Conservation (phyloP, 2,888 invertebrate species). For the Hirtodrosophila histrioides region DNA sequence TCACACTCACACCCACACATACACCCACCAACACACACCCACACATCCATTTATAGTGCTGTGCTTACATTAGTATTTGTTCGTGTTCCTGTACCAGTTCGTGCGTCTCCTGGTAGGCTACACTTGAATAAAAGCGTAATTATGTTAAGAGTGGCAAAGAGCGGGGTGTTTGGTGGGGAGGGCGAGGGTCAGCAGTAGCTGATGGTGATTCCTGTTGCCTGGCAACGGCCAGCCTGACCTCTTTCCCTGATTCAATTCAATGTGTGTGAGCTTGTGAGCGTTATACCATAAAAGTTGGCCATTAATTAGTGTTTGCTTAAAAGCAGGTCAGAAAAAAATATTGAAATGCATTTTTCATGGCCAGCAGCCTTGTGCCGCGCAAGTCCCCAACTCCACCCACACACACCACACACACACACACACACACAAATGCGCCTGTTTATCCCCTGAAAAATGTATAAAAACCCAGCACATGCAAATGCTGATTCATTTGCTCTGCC, state of each 20-base stretch:
- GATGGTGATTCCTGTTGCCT: slow-evolving; percentile 30
- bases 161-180: neutral
- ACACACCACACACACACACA: slow-evolving; percentile 23
- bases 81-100: slow-evolving; percentile 8
- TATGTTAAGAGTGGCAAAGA: slow-evolving; percentile 34
- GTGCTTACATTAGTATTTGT: too few species aligned
- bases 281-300: slow-evolving; percentile 29
- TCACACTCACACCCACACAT: slow-evolving; percentile 6
- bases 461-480: slow-evolving; percentile 66
- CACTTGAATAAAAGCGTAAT: slow-evolving; percentile 60
- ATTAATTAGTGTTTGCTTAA: slow-evolving; percentile 67
- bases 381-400: slow-evolving; percentile 18
- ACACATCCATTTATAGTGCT: neutral
- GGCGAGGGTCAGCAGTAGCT: neutral
- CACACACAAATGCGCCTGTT: slow-evolving; percentile 37
- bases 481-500: slow-evolving; percentile 27
- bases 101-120: slow-evolving; percentile 28
- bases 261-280: slow-evolving; percentile 1
- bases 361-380: slow-evolving; percentile 25
- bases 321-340: slow-evolving; percentile 45
- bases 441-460: slow-evolving; percentile 63
- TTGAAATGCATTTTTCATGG: slow-evolving; percentile 76
- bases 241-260: slow-evolving; percentile 5
- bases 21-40: neutral
- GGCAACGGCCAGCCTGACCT: slow-evolving; percentile 23